Evolutionary conservation across 2,797 vertebrate species (phyloP).

Genomic region (Sebastes oblongus): DNA sequence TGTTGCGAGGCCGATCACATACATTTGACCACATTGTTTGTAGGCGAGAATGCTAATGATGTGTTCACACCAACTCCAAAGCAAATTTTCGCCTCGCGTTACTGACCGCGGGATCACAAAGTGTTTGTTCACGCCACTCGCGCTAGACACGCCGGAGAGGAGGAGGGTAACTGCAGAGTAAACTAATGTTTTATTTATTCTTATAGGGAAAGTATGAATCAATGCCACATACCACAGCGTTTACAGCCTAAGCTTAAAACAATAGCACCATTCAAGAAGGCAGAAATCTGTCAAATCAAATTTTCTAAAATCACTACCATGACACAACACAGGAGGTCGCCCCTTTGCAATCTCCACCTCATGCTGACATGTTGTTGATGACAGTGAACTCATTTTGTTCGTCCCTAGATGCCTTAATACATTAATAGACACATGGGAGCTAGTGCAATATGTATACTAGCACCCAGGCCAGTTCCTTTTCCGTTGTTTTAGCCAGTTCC

Average conservation of each 20-base stretch:
- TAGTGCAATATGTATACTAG: neutral
- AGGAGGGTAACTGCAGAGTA: neutral
- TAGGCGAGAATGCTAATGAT: neutral
- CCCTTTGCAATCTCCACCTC: neutral
- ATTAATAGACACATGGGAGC: neutral
- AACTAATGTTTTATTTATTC: too few relatives aligned
- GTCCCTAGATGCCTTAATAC: neutral
- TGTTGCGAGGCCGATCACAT: neutral
- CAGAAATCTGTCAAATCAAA: neutral
- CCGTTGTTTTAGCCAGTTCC: neutral
- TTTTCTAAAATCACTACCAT: neutral
- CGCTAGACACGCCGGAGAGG: too few relatives aligned
- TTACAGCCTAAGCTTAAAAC: too few relatives aligned
- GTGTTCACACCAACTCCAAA: neutral
- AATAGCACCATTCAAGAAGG: neutral
- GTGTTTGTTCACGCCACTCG: too few relatives aligned
- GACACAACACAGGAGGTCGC: neutral
- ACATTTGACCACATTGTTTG: neutral
- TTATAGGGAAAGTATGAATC: neutral
- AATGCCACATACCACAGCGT: too few relatives aligned
- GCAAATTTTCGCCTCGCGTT: too few relatives aligned
- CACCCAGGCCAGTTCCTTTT: neutral
- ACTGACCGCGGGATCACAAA: too few relatives aligned
- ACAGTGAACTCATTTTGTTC: neutral
- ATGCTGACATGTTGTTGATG: neutral